These are phyloP conservation scores for Calvadosia cruxmelitensis DNA, from an alignment of 30 jellyfish, hydroid and myxozoan species.

Conservation along the genomic window DNA sequence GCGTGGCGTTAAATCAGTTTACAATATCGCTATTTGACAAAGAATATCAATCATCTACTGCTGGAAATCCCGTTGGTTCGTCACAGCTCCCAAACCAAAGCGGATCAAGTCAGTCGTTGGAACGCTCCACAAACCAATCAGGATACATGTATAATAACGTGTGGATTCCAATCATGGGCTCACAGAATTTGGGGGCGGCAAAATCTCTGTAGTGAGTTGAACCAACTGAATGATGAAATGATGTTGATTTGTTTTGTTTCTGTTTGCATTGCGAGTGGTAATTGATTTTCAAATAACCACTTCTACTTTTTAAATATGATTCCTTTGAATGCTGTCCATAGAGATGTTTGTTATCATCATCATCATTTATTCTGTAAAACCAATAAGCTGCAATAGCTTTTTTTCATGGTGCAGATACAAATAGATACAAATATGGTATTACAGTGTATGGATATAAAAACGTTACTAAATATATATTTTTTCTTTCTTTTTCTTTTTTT, in stretches of 20 bases:
- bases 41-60: slow-evolving; percentile 52
- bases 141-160: slow-evolving; percentile 72
- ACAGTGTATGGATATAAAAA: too few relatives aligned
- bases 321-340: neutral
- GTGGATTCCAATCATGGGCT: slow-evolving; percentile 75
- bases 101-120: slow-evolving; percentile 20
- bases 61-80: slow-evolving; percentile 26
- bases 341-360: neutral
- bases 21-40: slow-evolving; percentile 73
- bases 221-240: neutral
- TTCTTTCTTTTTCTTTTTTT: too few relatives aligned
- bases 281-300: neutral
- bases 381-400: too few relatives aligned
- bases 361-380: neutral
- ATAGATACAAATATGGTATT: too few relatives aligned
- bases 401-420: too few relatives aligned
- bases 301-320: neutral
- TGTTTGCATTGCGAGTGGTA: neutral
- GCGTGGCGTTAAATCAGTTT: slow-evolving; percentile 67
- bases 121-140: slow-evolving; percentile 29
- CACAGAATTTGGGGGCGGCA: slow-evolving; percentile 34
- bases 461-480: neutral
- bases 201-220: slow-evolving; percentile 78
- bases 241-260: neutral
- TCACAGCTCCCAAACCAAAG: neutral